Base-by-base conservation (phyloP, 30 jellyfish, hydroid and myxozoan genomes). In the Hydractinia echinata region DNA sequence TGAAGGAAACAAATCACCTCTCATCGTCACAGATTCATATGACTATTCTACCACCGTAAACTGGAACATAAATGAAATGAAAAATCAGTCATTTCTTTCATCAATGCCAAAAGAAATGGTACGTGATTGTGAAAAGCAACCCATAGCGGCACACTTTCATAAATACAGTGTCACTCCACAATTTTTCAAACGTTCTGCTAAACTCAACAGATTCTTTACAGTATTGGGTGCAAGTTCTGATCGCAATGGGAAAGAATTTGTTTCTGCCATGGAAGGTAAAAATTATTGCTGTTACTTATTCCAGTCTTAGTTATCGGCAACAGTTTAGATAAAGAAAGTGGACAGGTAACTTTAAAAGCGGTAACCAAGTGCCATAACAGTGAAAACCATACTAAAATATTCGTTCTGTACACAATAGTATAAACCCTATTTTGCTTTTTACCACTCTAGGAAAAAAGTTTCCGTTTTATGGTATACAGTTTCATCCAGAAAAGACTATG, bases 381-480 rank as follows among this genome's bases (percentile, higher is more conserved):
- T 30, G 44, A 30, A 1, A 30, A 30, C 44, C 44, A 0, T 30
- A 30, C 44, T 30, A 30, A 30, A 30, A 30, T 30, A 30, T 30
- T 30, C 44, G 44, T 30, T 30, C 44, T 30, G 44, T 30, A 30
- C 1, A 30, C 44, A 30, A 30, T 30, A 30, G 44, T 30, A 2
- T 30, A 30, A 2, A 30, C 2, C 44, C 19, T 16, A 60, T 60
- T 60, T 13, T 13, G 19, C 2, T 13, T 60, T 60, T 60, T 60
- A 6, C 54, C 56, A 18, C 77, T 81, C 39, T 71, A 89, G 97
- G 91, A 6, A 67, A 51, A 51, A 67, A 60, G 73, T 87, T 83
- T 60, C 97, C 97, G 39, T 89, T 89, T 70, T 89, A 89, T 71
- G 97, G 97, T 5, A 89, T 89, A n/a, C 97, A 89, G 78, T 89